These are phyloP conservation scores for Globodera ellingtonae DNA, from an alignment of 1,140 invertebrate genomes.

Conservation along the genomic window DNA sequence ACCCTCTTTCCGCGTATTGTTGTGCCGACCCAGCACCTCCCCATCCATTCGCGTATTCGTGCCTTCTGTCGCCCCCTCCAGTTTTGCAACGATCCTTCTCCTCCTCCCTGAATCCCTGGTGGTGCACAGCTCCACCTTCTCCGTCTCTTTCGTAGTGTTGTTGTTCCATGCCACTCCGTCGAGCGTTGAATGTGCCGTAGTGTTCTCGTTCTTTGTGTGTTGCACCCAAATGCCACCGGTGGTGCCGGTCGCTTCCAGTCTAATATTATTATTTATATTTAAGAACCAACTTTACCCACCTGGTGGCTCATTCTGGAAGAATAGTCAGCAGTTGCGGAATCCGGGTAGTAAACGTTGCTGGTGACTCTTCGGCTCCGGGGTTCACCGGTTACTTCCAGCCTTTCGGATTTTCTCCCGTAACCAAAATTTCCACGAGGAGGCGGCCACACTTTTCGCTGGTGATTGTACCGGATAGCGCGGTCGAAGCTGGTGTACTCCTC, in stretches of 20 bases:
- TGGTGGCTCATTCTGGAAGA: not conserved
- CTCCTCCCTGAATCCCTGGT: not conserved
- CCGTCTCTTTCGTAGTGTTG: not conserved
- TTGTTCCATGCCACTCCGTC: not conserved
- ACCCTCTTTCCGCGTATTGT: not conserved
- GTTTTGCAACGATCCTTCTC: not conserved
- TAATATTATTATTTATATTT: not conserved
- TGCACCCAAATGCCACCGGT: not conserved
- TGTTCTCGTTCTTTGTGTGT: not conserved
- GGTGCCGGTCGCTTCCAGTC: slow-evolving; percentile 1
- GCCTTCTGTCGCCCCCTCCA: not conserved
- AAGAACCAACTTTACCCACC: not conserved
- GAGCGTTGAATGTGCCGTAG: not conserved
- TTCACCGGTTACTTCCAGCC: not conserved
- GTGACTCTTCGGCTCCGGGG: not conserved
- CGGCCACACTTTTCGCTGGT: not conserved
- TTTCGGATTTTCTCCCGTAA: not conserved
- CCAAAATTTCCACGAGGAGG: not conserved
- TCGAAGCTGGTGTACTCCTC: slow-evolving; percentile 6
- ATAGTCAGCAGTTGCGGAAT: slow-evolving; percentile 2
- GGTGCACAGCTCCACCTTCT: not conserved
- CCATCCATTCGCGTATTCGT: not conserved
- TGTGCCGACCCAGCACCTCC: not conserved
- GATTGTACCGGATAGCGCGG: not conserved
- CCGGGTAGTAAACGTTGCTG: not conserved